phyloP scores from a whole-genome alignment of 2,888 invertebrate species.

The Limnephilus marmoratus region DNA sequence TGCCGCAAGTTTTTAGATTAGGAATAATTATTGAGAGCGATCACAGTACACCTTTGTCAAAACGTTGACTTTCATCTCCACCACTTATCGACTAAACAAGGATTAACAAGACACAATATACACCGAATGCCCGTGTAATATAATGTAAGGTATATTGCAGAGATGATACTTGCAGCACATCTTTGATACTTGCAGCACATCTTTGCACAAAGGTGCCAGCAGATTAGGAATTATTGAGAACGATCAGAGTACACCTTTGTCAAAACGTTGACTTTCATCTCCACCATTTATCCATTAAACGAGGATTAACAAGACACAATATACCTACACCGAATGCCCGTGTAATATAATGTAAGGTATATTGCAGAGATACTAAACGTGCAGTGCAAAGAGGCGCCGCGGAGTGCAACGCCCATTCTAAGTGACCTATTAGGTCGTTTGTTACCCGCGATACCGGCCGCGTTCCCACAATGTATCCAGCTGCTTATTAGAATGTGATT shows the following conservation, averaged over 20 bases:
- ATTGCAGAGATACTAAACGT: conserved; percentile 24
- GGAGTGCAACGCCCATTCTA: conserved; percentile 60
- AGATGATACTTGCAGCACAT: neutral
- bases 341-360: neutral
- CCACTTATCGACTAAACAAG: neutral
- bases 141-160: neutral
- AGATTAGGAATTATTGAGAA: neutral
- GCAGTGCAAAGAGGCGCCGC: conserved; percentile 61
- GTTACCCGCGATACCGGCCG: conserved; percentile 49
- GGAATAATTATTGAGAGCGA: neutral
- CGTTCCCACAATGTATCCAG: conserved; percentile 62
- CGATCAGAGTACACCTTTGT: neutral
- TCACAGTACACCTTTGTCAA: neutral
- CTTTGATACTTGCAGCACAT: neutral
- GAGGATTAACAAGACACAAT: conserved; percentile 37
- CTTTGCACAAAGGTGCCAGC: too few relatives aligned
- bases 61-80: conserved; percentile 3
- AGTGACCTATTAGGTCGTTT: conserved; percentile 62
- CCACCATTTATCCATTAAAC: neutral
- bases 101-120: conserved; percentile 33
- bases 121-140: neutral
- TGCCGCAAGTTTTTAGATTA: neutral
- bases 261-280: conserved; percentile 16
- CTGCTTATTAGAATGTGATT: conserved; percentile 63
- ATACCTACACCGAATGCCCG: neutral